These are phyloP conservation scores for Syndactyla subalaris DNA, from an alignment of 2,797 vertebrate genomes.

Conservation along the genomic window DNA sequence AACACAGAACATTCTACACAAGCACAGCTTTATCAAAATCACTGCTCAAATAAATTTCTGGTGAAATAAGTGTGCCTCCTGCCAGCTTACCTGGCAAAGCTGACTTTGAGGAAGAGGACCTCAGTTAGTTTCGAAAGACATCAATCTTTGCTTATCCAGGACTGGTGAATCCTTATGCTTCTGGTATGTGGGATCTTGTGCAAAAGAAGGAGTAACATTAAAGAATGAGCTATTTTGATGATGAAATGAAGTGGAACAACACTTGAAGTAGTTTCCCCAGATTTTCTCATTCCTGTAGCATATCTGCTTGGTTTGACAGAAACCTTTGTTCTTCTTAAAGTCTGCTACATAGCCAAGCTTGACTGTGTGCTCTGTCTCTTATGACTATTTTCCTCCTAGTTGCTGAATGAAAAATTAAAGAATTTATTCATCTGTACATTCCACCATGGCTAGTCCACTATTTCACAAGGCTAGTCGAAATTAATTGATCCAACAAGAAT, in stretches of 20 bases:
- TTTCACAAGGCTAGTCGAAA: slow-evolving; percentile 39
- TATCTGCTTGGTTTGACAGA: background rate
- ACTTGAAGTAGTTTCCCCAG: background rate
- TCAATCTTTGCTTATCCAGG: background rate
- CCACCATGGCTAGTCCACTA: background rate
- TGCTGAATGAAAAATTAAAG: slow-evolving; percentile 39
- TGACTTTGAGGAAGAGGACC: background rate
- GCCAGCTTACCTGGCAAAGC: background rate
- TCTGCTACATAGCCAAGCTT: background rate
- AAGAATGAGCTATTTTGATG: background rate
- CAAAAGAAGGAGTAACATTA: background rate
- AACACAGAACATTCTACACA: background rate
- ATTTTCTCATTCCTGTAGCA: background rate
- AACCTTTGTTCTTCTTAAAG: background rate
- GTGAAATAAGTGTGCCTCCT: background rate
- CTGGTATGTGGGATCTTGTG: background rate
- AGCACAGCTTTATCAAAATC: background rate
- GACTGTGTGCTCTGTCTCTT: background rate
- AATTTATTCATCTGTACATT: slow-evolving; percentile 19
- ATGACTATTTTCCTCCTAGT: slow-evolving; percentile 1
- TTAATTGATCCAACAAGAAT: slow-evolving; percentile 44
- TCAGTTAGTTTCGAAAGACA: background rate
- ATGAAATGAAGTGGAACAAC: background rate
- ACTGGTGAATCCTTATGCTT: background rate
- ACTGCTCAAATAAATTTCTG: background rate